Base-by-base conservation (phyloP, 2,888 invertebrate genomes). In the Hirtodrosophila alboralis region DNA sequence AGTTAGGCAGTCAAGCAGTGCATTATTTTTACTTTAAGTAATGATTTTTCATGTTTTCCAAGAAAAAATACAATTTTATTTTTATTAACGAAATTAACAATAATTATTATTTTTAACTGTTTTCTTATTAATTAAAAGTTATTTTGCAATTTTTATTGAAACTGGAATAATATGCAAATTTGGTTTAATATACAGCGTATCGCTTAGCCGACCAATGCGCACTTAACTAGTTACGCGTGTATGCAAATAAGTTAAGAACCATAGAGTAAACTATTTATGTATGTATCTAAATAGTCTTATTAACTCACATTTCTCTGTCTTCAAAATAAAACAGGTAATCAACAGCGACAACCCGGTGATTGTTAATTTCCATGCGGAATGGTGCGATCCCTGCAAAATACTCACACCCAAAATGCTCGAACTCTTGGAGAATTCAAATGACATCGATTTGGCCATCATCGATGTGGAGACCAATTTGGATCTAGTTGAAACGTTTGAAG, bases 301-400 rank as follows among this genome's bases (percentile, higher is more conserved):
- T 41, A 51, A 47, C 16, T 12, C 21, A 13, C 6, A n/a, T 23
- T 26, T 13, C 10, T 13, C 56, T 27, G 5, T 18, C 3, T 31
- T 47, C 69, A 65, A 61, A 81, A 7, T 86, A 93, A 44, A 53
- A 53, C 54, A 69, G 93, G 94, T 96, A 44, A 95, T 96, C 93
- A 95, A 96, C 89, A 96, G 95, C 75, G 93, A 93, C 28, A 94
- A 94, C 81, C 95, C 96, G 23, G 96, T 96, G n/a, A 95, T 96
- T 89, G 96, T 96, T 0, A 96, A 96, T 89, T 96, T 96, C 88
- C 96, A 96, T 86, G 96, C 96, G 0, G 96, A 96, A 75, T 96
- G 96, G 96, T 96, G 96, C 87, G 96, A 96, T 90, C 96, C 96
- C 0, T 96, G 96, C 90, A 96, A 96, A 90, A 95, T 96, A 81